These are phyloP conservation scores for Ammospiza nelsoni DNA, from an alignment of 2,113 vertebrate genomes.

Conservation along the genomic window DNA sequence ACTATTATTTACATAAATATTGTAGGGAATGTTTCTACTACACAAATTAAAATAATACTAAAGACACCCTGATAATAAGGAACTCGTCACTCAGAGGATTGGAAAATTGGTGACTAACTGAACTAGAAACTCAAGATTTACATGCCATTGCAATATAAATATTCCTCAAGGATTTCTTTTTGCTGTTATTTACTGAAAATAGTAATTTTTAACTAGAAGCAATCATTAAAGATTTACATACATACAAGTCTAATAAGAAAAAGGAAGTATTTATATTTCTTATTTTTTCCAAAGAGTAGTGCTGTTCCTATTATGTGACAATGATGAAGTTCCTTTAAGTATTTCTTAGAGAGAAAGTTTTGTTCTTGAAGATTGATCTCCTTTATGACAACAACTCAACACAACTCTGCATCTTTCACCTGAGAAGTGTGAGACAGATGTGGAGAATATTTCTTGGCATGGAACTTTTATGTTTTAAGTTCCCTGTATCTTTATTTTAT, in stretches of 20 bases:
- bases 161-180: neutral
- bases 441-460: neutral
- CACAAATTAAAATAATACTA: neutral
- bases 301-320: neutral
- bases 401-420: neutral
- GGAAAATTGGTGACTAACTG: neutral
- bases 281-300: neutral
- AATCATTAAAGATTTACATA: neutral
- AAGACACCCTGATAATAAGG: neutral
- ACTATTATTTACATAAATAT: neutral
- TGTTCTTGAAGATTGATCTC: neutral
- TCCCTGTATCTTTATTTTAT: slow-evolving; percentile 18
- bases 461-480: neutral
- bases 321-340: neutral
- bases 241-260: rapidly evolving
- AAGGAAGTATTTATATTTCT: neutral
- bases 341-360: neutral
- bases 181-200: neutral
- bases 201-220: neutral
- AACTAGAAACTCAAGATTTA: neutral
- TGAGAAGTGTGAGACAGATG: neutral
- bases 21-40: neutral
- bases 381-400: neutral
- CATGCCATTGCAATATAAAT: neutral
- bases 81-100: neutral